These are phyloP conservation scores for Phocides pigmalion DNA, from an alignment of 1,140 invertebrate genomes.

Conservation along the genomic window DNA sequence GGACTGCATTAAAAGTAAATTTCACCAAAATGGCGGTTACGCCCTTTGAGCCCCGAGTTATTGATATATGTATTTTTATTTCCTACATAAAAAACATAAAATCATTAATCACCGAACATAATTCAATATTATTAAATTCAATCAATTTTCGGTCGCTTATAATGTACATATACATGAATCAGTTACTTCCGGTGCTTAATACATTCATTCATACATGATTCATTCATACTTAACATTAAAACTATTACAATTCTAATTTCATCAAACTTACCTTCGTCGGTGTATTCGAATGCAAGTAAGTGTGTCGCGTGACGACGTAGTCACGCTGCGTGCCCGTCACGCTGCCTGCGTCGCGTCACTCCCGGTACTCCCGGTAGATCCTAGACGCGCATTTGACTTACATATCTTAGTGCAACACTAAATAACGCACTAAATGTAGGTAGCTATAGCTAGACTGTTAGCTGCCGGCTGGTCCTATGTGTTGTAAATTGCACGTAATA, in stretches of 20 bases:
- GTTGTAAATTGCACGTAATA: not conserved
- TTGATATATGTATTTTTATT: too few species aligned
- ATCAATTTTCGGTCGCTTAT: too few species aligned
- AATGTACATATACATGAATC: too few species aligned
- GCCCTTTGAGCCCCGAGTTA: too few species aligned
- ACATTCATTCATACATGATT: too few species aligned
- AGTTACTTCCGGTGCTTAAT: too few species aligned
- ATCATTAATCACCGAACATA: too few species aligned
- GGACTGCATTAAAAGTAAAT: too few species aligned
- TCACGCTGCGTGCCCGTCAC: conserved; percentile 56
- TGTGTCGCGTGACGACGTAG: conserved; percentile 41
- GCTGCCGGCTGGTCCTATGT: not conserved
- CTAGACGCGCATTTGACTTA: conserved; percentile 19
- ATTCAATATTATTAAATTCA: too few species aligned
- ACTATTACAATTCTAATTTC: conserved; percentile 1
- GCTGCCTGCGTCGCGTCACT: conserved; percentile 48
- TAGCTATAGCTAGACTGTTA: not conserved
- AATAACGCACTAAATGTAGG: not conserved
- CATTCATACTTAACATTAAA: too few species aligned
- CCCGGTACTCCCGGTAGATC: conserved; percentile 34
- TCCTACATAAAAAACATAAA: too few species aligned
- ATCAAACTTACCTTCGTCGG: not conserved
- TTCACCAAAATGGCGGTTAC: too few species aligned
- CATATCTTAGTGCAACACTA: not conserved
- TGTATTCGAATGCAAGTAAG: conserved; percentile 22